Conservation (phyloP, 2,113 vertebrate species). For the Hystrix cristata region DNA sequence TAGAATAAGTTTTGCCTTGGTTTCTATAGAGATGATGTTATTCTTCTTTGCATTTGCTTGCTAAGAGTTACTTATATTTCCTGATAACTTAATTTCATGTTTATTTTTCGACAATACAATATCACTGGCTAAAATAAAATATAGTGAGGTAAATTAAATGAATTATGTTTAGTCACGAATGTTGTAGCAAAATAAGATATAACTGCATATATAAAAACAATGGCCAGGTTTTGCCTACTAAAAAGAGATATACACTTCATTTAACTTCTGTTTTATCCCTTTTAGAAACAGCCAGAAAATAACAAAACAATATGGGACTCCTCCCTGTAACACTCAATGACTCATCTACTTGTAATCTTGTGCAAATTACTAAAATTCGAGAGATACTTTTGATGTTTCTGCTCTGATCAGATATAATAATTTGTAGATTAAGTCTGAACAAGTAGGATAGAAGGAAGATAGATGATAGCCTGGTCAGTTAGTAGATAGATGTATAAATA, state of each 20-base stretch:
- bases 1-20: neutral
- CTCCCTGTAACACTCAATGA: neutral
- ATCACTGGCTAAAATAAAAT: neutral
- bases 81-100: neutral
- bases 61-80: neutral
- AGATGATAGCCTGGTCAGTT: neutral
- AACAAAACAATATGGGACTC: neutral
- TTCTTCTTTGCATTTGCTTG: neutral
- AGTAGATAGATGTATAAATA: neutral
- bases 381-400: neutral
- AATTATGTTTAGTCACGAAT: neutral
- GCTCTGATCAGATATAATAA: neutral
- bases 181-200: neutral
- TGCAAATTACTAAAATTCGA: slow-evolving; percentile 9
- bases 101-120: neutral
- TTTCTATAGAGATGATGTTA: neutral
- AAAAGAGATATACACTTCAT: neutral
- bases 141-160: neutral
- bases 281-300: neutral
- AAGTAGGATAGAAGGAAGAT: neutral
- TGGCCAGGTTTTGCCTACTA: neutral
- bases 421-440: neutral
- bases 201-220: neutral
- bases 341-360: neutral
- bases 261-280: neutral